Base-by-base conservation (phyloP, 1,140 invertebrate genomes). In the Aplysia californica region DNA sequence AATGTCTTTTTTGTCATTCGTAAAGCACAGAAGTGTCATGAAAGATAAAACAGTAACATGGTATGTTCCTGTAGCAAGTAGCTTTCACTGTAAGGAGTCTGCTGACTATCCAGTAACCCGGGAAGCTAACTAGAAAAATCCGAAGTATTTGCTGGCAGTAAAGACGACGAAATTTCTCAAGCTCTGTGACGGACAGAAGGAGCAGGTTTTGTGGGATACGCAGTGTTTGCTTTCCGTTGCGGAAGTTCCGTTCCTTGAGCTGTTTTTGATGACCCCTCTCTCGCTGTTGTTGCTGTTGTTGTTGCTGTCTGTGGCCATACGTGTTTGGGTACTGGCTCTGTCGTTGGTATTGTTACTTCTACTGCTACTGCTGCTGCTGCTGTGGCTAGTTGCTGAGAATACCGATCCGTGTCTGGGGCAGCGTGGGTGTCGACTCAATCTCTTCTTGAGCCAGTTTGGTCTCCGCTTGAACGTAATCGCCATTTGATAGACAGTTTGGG, bases 401-500 rank as follows among this genome's bases (percentile, higher is more conserved):
- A n/a, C n/a, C n/a, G n/a, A n/a, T n/a, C 44, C 44, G n/a, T 10
- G n/a, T 50, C 44, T 50, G 44, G 10, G n/a, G 44, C 10, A 50
- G 10, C 44, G 10, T 10, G 44, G n/a, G 44, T 50, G 44, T 10
- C 10, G 10, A 50, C 44, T 6, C 5, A 38, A 31, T 38, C 69
- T 3, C 23, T 71, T 71, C 29, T 33, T 71, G 39, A 71, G 15
- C 69, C 69, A 71, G 3, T 15, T 0, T 5, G 44, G 55, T 3
- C 29, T 29, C 3, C 69, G 10, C 50, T 58, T 71, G 55, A 71
- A 71, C 3, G 69, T 71, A 35, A 71, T 71, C 2, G 69, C 69
- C 69, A 71, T 71, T 69, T 2, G 2, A 2, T 5, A n/a, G 15
- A 50, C n/a, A 50, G 10, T 50, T 50, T 50, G n/a, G 44, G 10